A percentile compares a stretch with the other conserved stretches of the same genome.
Conservation (phyloP, 2,888 invertebrate species). For the Sipha maydis region DNA sequence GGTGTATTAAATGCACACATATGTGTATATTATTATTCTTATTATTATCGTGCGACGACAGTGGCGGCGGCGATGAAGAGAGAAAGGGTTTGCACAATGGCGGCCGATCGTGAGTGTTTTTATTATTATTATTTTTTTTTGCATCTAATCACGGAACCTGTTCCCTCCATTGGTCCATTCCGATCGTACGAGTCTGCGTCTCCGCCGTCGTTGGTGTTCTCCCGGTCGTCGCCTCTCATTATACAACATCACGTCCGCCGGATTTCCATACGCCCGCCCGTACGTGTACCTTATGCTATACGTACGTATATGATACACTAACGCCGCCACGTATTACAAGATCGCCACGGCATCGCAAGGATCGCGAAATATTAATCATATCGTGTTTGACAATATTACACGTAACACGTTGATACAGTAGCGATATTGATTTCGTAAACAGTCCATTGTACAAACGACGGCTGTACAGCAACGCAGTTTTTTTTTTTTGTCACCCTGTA, state of each 20-base stretch:
- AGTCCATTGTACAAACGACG: too few species aligned
- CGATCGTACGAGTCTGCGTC: slow-evolving; percentile 28
- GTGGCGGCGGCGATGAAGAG: background rate
- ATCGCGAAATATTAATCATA: too few species aligned
- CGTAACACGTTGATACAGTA: too few species aligned
- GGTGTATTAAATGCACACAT: background rate
- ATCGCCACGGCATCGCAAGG: too few species aligned
- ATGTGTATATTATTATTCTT: background rate
- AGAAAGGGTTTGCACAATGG: slow-evolving; percentile 59
- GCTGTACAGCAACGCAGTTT: too few species aligned
- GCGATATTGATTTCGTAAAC: too few species aligned
- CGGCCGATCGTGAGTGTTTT: slow-evolving; percentile 35
- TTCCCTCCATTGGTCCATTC: slow-evolving; percentile 57
- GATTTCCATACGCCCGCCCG: slow-evolving; percentile 30
- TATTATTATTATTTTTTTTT: slow-evolving; percentile 39
- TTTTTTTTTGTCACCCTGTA: too few species aligned
- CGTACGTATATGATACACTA: background rate
- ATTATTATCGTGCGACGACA: background rate
- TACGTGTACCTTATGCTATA: background rate
- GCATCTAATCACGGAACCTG: slow-evolving; percentile 55
- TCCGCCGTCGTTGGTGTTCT: slow-evolving; percentile 55
- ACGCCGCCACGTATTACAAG: too few species aligned
- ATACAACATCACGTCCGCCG: slow-evolving; percentile 22
- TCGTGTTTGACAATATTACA: too few species aligned
- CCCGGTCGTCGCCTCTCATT: slow-evolving; percentile 36